phyloP scores from a whole-genome alignment of 2,888 invertebrate genomes.

The Eulithis prunata region DNA sequence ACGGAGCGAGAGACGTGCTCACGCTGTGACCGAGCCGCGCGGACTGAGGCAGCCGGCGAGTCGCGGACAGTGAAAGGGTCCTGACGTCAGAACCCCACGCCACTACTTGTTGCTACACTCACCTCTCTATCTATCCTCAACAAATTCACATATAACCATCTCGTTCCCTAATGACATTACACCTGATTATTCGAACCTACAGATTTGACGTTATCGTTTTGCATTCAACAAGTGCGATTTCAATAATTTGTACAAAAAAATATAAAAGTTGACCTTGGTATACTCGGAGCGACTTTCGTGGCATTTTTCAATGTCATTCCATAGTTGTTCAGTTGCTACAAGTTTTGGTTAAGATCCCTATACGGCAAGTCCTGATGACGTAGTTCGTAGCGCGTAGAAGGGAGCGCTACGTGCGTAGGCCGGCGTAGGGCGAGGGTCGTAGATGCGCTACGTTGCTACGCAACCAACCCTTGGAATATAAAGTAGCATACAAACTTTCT shows the following conservation, averaged over 20 bases:
- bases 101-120: conserved; percentile 76
- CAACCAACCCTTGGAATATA: conserved; percentile 43
- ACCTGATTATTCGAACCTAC: conserved; percentile 49
- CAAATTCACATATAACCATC: conserved; percentile 58
- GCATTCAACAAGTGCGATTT: conserved; percentile 49
- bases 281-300: conserved; percentile 24
- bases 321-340: not conserved
- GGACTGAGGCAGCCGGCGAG: conserved; percentile 68
- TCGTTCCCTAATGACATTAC: conserved; percentile 66
- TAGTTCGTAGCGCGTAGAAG: conserved; percentile 39
- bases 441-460: conserved; percentile 44
- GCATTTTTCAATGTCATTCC: conserved; percentile 24
- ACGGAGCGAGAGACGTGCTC: conserved; percentile 74
- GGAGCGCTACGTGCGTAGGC: conserved; percentile 46
- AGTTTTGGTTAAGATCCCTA: not conserved
- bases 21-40: conserved; percentile 82
- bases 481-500: conserved; percentile 39
- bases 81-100: conserved; percentile 82
- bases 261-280: conserved; percentile 41
- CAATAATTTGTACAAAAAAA: conserved; percentile 37
- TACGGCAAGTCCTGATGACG: conserved; percentile 42
- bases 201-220: conserved; percentile 55
- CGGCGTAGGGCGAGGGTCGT: conserved; percentile 38
- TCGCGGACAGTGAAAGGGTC: conserved; percentile 78
- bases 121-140: conserved; percentile 53